phyloP scores from a whole-genome alignment of 2,888 invertebrate genomes.

The Melipona bicolor region DNA sequence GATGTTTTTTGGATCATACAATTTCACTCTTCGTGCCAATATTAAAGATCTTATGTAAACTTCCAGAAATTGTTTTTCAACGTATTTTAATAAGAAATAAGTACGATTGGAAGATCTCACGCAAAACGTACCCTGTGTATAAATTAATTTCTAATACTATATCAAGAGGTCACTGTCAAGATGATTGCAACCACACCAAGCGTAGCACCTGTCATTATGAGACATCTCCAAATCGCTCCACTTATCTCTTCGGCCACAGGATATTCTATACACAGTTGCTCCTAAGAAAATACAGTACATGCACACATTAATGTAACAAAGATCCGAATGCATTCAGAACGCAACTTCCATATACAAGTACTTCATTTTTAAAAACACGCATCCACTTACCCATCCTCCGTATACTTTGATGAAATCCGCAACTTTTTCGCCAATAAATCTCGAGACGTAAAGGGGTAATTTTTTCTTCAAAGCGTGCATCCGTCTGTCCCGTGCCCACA shows the following conservation, averaged over 20 bases:
- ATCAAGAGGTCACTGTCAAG: conserved; percentile 82
- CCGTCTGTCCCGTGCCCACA: conserved; percentile 82
- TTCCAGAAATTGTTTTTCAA: conserved; percentile 59
- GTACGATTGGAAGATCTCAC: conserved; percentile 73
- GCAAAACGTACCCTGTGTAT: conserved; percentile 56
- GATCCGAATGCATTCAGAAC: neutral
- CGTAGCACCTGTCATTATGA: conserved; percentile 82
- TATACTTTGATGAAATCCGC: conserved; percentile 83
- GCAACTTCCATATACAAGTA: neutral
- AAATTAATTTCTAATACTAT: conserved; percentile 37
- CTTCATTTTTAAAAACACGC: neutral
- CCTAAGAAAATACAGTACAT: conserved; percentile 67
- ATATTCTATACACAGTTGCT: conserved; percentile 82
- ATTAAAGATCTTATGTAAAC: conserved; percentile 32
- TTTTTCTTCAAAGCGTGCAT: conserved; percentile 81
- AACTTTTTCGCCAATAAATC: conserved; percentile 83
- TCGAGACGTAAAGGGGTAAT: conserved; percentile 82
- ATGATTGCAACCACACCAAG: conserved; percentile 82
- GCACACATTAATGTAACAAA: neutral
- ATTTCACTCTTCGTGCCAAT: conserved; percentile 45
- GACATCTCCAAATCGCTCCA: conserved; percentile 82
- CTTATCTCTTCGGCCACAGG: conserved; percentile 83
- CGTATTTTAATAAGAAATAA: conserved; percentile 79
- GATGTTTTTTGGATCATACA: conserved; percentile 35
- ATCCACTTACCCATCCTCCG: conserved; percentile 83